phyloP scores from a whole-genome alignment of 2,113 vertebrate genomes.

The Pachyramphus minor region DNA sequence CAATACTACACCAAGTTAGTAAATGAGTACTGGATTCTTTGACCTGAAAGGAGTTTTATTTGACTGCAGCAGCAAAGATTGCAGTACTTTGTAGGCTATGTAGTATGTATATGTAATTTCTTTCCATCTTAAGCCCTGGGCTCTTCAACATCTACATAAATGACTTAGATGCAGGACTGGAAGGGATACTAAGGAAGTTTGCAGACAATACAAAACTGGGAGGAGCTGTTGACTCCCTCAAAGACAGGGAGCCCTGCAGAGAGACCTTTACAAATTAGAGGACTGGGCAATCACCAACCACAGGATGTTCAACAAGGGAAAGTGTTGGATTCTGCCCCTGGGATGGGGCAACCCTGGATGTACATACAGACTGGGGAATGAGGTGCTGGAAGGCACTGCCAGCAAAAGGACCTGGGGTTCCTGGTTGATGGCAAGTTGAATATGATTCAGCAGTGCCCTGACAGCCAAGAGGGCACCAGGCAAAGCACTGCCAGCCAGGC shows the following conservation, averaged over 20 bases:
- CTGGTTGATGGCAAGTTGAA: background rate
- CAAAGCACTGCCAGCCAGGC: background rate
- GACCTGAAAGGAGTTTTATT: background rate
- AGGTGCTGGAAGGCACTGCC: background rate
- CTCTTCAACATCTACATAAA: background rate
- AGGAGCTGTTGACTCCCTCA: background rate
- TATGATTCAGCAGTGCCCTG: background rate
- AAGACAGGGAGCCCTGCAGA: background rate
- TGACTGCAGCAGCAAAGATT: background rate
- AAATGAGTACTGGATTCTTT: background rate
- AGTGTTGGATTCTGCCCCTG: background rate
- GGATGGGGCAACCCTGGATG: background rate
- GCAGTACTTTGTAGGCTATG: background rate
- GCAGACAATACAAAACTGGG: background rate
- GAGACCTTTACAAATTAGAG: background rate
- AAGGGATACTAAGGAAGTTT: background rate
- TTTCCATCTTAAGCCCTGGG: background rate
- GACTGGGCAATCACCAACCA: background rate
- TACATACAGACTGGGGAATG: background rate
- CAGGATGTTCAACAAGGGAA: background rate
- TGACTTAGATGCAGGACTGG: background rate
- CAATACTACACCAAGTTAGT: background rate
- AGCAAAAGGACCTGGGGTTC: background rate
- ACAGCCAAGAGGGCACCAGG: background rate
- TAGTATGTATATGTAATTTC: background rate